A percentile compares a stretch with the other conserved stretches of the same genome.
phyloP scores from a whole-genome alignment of 2,888 invertebrate genomes.

The Nezara viridula region DNA sequence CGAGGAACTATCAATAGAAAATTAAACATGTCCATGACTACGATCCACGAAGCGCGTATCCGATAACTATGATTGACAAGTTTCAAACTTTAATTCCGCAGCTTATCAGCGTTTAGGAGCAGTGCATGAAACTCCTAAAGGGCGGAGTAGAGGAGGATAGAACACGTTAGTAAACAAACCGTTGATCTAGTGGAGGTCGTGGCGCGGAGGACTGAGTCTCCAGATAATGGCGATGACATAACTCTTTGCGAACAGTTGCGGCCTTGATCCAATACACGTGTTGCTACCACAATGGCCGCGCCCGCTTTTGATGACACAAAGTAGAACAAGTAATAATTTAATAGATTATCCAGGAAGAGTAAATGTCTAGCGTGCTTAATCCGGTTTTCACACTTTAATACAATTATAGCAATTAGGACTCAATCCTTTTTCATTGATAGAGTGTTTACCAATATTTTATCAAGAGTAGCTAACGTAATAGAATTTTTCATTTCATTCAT shows the following conservation, averaged over 20 bases:
- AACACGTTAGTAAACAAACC: not conserved
- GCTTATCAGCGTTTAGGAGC: too few species aligned
- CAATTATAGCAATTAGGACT: not conserved
- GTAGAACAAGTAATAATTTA: not conserved
- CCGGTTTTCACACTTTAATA: not conserved
- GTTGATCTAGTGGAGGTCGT: not conserved
- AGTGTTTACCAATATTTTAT: not conserved
- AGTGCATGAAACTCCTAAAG: not conserved
- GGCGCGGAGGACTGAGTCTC: not conserved
- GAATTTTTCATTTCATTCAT: not conserved
- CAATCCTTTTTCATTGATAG: not conserved
- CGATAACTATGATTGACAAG: too few species aligned
- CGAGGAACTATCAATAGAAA: too few species aligned
- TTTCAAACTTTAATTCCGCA: too few species aligned
- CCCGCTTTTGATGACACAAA: slow-evolving; percentile 1
- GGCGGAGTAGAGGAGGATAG: not conserved
- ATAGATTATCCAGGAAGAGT: not conserved
- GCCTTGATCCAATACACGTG: slow-evolving; percentile 36
- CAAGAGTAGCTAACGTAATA: not conserved
- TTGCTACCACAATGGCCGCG: not conserved
- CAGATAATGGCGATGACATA: slow-evolving; percentile 1
- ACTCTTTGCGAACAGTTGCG: not conserved
- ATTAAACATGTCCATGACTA: too few species aligned
- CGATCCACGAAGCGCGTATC: too few species aligned
- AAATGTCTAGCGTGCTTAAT: slow-evolving; percentile 16